Evolutionary conservation across 1,140 invertebrate genomes (phyloP), one percentile per base, ranked within the genome.

Genomic region (Drosophila equinoxialis): DNA sequence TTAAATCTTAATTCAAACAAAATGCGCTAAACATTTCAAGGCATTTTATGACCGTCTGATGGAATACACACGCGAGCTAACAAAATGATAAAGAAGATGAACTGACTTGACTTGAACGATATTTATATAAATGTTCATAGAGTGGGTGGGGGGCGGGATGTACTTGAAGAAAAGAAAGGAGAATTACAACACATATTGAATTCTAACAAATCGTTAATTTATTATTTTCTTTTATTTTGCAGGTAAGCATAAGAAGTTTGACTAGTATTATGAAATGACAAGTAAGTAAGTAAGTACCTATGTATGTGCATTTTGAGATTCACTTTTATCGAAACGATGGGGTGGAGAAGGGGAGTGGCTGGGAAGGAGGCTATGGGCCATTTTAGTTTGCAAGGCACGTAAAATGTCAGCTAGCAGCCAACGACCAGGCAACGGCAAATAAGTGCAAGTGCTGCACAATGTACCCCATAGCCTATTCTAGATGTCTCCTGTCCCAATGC

Each of bases 1-100:
- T 89, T 89, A 89, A 87, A 90, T 90, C 71, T 76, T 64, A 89
- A 90, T 85, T 89, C 79, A 87, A 87, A 87, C 83, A 87, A 82
- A 83, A 83, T 79, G 73, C 55, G 74, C 68, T 89, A 87, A 89
- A 87, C 84, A 89, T 75, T 84, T 86, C 70, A 73, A 79, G 65
- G 66, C 71, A 82, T 87, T 86, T 86, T 86, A 86, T 79, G 71
- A 68, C 57, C 66, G 59, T 67, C 81, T 65, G 55, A 72, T 71
- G 70, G 71, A 63, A 66, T 71, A 62, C 51, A 55, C 59, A 62
- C 68, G 63, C 51, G 54, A 63, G 42, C 20, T 17, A 65, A 64
- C 55, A 77, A 23, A 69, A 57, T 64, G 39, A 68, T 59, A 65
- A 41, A 33, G 54, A 8, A 51, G 45, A 51, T 51, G 48, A 62